Percentiles rank a stretch among this genome's conserved stretches.
These are phyloP conservation scores for Calvadosia cruxmelitensis DNA, from an alignment of 30 jellyfish, hydroid and myxozoan species.

Conservation along the genomic window DNA sequence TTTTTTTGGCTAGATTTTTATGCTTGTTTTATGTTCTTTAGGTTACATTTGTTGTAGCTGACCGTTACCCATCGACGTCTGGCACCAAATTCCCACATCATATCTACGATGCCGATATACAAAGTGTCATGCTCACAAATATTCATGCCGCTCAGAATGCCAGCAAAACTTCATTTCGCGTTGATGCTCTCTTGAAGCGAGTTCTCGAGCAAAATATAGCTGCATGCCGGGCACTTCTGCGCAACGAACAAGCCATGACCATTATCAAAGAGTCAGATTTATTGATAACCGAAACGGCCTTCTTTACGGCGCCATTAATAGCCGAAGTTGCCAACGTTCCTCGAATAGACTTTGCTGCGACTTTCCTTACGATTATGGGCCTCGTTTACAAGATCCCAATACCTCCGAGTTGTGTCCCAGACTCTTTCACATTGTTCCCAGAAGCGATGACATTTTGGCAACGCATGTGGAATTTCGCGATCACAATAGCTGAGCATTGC, in stretches of 20 bases:
- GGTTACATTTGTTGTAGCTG: constrained; percentile 1
- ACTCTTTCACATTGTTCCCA: not conserved
- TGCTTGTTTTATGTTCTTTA: not conserved
- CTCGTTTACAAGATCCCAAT: constrained; percentile 9
- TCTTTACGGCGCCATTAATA: constrained; percentile 6
- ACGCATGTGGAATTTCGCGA: constrained; percentile 10
- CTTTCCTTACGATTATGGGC: constrained; percentile 8
- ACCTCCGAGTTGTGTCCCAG: constrained; percentile 45
- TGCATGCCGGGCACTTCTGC: constrained; percentile 2
- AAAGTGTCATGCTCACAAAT: not conserved
- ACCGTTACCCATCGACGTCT: not conserved
- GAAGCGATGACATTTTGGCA: constrained; percentile 31
- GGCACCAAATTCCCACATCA: not conserved
- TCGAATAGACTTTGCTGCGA: constrained; percentile 5
- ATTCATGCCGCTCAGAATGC: not conserved
- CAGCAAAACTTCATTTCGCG: not conserved
- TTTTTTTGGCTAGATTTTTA: no score
- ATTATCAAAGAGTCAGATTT: constrained; percentile 16
- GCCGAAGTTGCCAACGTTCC: constrained; percentile 27
- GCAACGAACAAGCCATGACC: not conserved
- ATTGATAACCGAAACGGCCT: constrained; percentile 4
- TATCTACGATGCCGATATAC: not conserved
- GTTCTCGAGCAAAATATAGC: not conserved
- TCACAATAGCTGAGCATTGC: not conserved
- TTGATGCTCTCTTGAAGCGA: not conserved